Base-by-base conservation (phyloP, 2,113 vertebrate genomes). In the Myotis brandtii region DNA sequence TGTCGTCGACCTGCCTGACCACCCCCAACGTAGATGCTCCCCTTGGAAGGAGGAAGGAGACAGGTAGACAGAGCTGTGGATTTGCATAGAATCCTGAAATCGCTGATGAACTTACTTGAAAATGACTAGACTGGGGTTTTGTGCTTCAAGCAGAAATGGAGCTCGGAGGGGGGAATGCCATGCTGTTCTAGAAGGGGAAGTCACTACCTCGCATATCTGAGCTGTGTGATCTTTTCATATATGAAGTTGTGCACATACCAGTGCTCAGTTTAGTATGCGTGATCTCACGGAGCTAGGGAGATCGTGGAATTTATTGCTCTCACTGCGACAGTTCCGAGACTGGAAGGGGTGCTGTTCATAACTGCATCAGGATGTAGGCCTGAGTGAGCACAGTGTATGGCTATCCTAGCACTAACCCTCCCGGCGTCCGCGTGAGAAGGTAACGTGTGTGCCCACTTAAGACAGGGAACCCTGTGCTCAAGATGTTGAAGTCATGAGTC, bases 361-460 rank as follows among this genome's bases (percentile, higher is more conserved):
- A 32, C 6, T 7, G 12, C 10, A 0, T 0, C 5, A 34, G 32
- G 37, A 21, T 0, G 3, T 30, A 43, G 67, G 6, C 23, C 56
- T 0, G 6, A 27, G 23, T 0, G 34, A 54, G 16, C 67, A 11
- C 2, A 13, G 50, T n/a, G 23, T 34, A 0, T 16, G 11, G 32
- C 25, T 66, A 0, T 20, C 37, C 43, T 17, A 4, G 9, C 10
- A 72, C 73, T 40, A 13, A 40, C 25, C 32, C 27, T 72, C 32
- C 23, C 5, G 1, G 8, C 11, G 2, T 37, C 59, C 37, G 0
- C 2, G 9, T 2, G n/a, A 86, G 27, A 34, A 17, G 54, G 37
- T 10, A 27, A 46, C 25, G 14, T 18, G 59, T 18, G 27, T 46
- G 11, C 6, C 32, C 16, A 4, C 2, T 72, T 37, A 64, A 72